These are phyloP conservation scores for Clanis bilineata DNA, from an alignment of 2,888 invertebrate genomes.

Conservation along the genomic window DNA sequence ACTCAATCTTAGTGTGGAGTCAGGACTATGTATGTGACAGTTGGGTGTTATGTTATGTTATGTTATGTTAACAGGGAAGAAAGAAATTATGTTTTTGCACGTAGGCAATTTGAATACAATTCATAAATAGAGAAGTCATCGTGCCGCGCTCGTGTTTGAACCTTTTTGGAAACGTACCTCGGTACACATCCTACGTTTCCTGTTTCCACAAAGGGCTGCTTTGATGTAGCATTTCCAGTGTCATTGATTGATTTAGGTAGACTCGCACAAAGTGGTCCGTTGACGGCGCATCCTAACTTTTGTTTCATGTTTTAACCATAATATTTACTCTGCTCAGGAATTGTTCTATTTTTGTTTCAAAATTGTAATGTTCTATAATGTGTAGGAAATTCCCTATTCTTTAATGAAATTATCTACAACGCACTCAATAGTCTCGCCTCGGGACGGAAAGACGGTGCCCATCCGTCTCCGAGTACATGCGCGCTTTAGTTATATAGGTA, in stretches of 20 bases:
- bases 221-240: slow-evolving; percentile 15
- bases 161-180: neutral
- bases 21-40: too few relatives aligned
- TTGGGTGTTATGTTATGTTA: too few relatives aligned
- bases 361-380: too few relatives aligned
- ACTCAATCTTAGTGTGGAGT: too few relatives aligned
- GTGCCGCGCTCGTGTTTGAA: neutral
- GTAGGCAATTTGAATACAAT: neutral
- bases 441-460: too few relatives aligned
- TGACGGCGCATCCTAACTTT: slow-evolving; percentile 3
- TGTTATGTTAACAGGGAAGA: neutral
- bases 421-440: too few relatives aligned
- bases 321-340: neutral
- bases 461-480: too few relatives aligned
- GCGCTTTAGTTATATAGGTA: too few relatives aligned
- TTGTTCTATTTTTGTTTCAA: neutral
- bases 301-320: slow-evolving; percentile 8
- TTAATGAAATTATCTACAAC: too few relatives aligned
- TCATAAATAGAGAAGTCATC: neutral
- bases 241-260: slow-evolving; percentile 20
- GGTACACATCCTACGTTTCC: neutral
- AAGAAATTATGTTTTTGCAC: neutral
- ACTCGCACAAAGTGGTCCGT: slow-evolving; percentile 9
- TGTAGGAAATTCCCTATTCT: too few relatives aligned
- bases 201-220: slow-evolving; percentile 15